Evolutionary conservation across 2,888 invertebrate genomes (phyloP).

Genomic region (Stenotaenia linearis): DNA sequence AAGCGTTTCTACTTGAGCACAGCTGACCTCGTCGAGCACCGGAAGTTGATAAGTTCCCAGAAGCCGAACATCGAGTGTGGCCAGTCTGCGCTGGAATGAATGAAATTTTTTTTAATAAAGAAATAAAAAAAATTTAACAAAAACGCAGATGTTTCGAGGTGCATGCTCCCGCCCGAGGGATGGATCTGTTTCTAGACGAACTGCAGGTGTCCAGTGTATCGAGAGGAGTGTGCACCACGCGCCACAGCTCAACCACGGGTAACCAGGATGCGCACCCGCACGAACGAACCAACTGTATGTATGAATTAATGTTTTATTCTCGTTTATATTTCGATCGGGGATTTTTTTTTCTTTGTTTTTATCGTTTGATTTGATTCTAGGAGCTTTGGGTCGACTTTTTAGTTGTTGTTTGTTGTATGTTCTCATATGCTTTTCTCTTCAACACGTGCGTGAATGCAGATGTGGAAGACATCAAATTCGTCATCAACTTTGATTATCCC

Average conservation of each 20-base stretch:
- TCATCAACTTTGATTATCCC: slow-evolving; percentile 96
- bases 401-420: too few species aligned
- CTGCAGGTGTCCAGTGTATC: too few species aligned
- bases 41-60: too few species aligned
- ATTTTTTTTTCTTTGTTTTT: neutral
- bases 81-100: too few species aligned
- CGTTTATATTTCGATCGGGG: neutral
- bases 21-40: neutral
- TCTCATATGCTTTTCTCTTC: slow-evolving; percentile 2
- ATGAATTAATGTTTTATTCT: neutral
- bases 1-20: too few species aligned
- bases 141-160: slow-evolving; percentile 27
- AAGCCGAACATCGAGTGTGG: too few species aligned
- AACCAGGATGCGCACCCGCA: slow-evolving; percentile 27
- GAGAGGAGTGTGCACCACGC: slow-evolving; percentile 28
- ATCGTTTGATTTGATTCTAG: too few species aligned
- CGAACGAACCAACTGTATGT: slow-evolving; percentile 22
- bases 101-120: too few species aligned
- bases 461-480: slow-evolving; percentile 93
- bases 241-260: slow-evolving; percentile 32
- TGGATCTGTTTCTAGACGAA: too few species aligned
- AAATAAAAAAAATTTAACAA: too few species aligned
- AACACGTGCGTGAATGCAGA: slow-evolving; percentile 48
- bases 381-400: too few species aligned
- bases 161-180: slow-evolving; percentile 28